Percentiles rank a stretch among this genome's conserved stretches.
Evolutionary conservation across 2,113 vertebrate species (phyloP).

Genomic region (Tupaia tana): DNA sequence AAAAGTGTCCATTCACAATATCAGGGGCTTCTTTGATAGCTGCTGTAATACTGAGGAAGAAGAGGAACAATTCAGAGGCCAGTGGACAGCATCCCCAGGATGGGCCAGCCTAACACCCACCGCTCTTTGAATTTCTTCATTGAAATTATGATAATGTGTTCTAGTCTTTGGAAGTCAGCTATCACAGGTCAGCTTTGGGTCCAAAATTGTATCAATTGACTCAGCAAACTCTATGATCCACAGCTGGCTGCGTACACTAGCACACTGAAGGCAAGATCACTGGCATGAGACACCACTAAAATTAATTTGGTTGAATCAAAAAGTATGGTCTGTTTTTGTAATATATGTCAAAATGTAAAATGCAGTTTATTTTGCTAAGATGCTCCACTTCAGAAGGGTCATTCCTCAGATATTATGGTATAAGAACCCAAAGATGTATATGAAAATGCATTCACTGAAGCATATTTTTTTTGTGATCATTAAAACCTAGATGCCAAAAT

Average conservation of each 20-base stretch:
- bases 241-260: neutral
- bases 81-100: accelerated
- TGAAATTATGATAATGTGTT: neutral
- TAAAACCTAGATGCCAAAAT: neutral
- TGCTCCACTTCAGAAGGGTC: slow-evolving; percentile 27
- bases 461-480: neutral
- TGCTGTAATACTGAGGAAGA: neutral
- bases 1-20: neutral
- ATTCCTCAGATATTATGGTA: neutral
- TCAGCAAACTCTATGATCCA: slow-evolving; percentile 23
- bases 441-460: neutral
- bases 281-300: neutral
- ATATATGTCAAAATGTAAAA: slow-evolving; percentile 41
- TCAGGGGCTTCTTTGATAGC: neutral
- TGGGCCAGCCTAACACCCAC: neutral
- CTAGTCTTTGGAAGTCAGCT: neutral
- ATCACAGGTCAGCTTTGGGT: neutral
- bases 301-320: slow-evolving; percentile 53
- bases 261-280: neutral
- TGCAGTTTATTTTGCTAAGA: slow-evolving; percentile 1
- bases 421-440: neutral
- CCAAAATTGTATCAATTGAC: slow-evolving; percentile 24
- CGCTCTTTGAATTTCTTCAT: neutral
- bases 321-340: slow-evolving; percentile 39
- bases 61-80: neutral